A percentile compares a stretch with the other conserved stretches of the same genome.
phyloP scores from a whole-genome alignment of 2,113 vertebrate species.

The Trinectes maculatus region DNA sequence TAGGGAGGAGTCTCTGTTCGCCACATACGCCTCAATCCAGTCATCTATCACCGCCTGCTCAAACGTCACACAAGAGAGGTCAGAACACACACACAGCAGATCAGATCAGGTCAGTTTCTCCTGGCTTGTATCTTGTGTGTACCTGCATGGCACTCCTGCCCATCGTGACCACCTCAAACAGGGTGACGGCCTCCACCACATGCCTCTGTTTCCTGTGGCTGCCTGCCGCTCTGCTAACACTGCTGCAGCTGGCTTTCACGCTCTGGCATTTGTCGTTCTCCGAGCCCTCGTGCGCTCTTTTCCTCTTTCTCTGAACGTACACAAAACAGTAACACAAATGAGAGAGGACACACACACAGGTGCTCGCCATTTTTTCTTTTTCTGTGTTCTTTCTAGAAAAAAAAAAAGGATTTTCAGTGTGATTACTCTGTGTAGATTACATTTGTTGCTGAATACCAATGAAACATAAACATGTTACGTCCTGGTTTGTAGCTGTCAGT shows the following conservation, averaged over 20 bases:
- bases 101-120: no score
- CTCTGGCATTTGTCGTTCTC: conserved; percentile 83
- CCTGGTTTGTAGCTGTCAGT: no score
- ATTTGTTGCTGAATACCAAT: no score
- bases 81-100: background rate
- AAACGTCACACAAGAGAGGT: conserved; percentile 24
- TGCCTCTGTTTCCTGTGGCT: conserved; percentile 72
- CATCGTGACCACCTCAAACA: conserved; percentile 92
- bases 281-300: conserved; percentile 70
- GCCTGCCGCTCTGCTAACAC: conserved; percentile 56
- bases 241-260: conserved; percentile 61
- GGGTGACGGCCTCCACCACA: conserved; percentile 86
- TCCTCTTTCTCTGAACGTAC: conserved; percentile 77
- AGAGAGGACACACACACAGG: background rate
- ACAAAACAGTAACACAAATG: background rate
- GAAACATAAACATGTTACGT: no score
- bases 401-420: no score
- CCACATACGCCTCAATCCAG: conserved; percentile 88
- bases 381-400: no score
- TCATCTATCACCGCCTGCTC: conserved; percentile 89
- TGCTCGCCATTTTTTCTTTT: no score
- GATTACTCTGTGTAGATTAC: no score
- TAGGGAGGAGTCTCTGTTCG: conserved; percentile 87
- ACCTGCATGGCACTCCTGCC: conserved; percentile 90
- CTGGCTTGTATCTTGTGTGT: no score